Percentiles rank a stretch among this genome's conserved stretches.
These are phyloP conservation scores for Polydrusus pterygomalis DNA, from an alignment of 2,888 invertebrate genomes.

Conservation along the genomic window DNA sequence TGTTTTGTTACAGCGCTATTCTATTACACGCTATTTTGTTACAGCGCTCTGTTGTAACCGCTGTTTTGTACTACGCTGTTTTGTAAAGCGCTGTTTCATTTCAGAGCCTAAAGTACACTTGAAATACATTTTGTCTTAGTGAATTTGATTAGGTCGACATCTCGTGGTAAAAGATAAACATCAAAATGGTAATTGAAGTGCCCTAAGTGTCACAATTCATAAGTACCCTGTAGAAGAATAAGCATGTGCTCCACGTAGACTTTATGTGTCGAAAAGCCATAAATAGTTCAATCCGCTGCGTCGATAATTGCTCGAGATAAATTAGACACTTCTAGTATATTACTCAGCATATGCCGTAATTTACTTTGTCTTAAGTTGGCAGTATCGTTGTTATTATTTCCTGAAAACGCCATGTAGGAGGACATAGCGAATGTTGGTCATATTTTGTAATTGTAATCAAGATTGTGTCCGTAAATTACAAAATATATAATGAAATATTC, in stretches of 20 bases:
- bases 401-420: slow-evolving; percentile 70
- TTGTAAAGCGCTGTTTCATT: too few relatives aligned
- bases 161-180: slow-evolving; percentile 21
- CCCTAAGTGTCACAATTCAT: slow-evolving; percentile 35
- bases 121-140: background rate
- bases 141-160: background rate
- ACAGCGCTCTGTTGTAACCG: too few relatives aligned
- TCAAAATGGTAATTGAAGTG: slow-evolving; percentile 36
- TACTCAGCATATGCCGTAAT: slow-evolving; percentile 64
- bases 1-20: too few relatives aligned
- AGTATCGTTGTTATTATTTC: slow-evolving; percentile 70
- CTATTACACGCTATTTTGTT: too few relatives aligned
- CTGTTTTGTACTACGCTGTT: too few relatives aligned
- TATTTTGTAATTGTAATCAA: slow-evolving; percentile 72
- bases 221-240: slow-evolving; percentile 30
- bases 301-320: slow-evolving; percentile 70
- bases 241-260: slow-evolving; percentile 20
- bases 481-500: slow-evolving; percentile 66
- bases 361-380: slow-evolving; percentile 70
- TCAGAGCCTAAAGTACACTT: too few relatives aligned
- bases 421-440: slow-evolving; percentile 70
- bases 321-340: slow-evolving; percentile 69
- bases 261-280: slow-evolving; percentile 56
- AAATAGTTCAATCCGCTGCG: slow-evolving; percentile 58
- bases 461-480: slow-evolving; percentile 68